These are phyloP conservation scores for Campoplex nolae DNA, from an alignment of 2,888 invertebrate genomes.

Conservation along the genomic window DNA sequence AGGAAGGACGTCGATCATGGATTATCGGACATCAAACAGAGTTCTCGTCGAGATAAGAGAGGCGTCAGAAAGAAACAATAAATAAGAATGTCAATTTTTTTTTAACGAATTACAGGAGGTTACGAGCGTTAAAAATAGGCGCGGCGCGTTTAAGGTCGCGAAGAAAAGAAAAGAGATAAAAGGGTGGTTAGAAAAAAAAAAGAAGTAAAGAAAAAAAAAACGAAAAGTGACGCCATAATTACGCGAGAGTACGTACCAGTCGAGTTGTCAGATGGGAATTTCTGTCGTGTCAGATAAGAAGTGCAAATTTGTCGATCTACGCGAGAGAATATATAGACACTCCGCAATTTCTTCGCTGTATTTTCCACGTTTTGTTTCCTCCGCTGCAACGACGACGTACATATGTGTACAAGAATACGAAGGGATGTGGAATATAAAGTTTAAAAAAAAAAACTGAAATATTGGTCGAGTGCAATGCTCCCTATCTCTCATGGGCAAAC, in stretches of 20 bases:
- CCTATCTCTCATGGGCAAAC: slow-evolving; percentile 60
- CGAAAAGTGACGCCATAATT: slow-evolving; percentile 18
- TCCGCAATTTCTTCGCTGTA: not conserved
- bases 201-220: not conserved
- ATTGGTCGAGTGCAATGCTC: slow-evolving; percentile 69
- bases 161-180: not conserved
- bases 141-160: not conserved
- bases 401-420: slow-evolving; percentile 7
- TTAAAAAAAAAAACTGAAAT: slow-evolving; percentile 65
- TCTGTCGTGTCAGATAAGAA: slow-evolving; percentile 76
- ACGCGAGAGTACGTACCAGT: slow-evolving; percentile 27
- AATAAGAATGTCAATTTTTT: not conserved
- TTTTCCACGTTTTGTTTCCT: not conserved
- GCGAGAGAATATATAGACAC: slow-evolving; percentile 45
- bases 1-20: slow-evolving; percentile 2
- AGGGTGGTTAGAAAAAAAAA: slow-evolving; percentile 1
- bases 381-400: slow-evolving; percentile 2
- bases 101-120: not conserved
- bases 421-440: slow-evolving; percentile 30
- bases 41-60: not conserved
- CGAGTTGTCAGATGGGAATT: slow-evolving; percentile 59
- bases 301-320: slow-evolving; percentile 78
- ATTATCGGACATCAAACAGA: slow-evolving; percentile 10
- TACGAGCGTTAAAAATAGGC: not conserved
- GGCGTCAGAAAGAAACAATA: not conserved